Percentiles rank a stretch among this genome's conserved stretches.
Conservation (phyloP, 2,888 invertebrate genomes). For the Disparrhopalites patrizii region DNA sequence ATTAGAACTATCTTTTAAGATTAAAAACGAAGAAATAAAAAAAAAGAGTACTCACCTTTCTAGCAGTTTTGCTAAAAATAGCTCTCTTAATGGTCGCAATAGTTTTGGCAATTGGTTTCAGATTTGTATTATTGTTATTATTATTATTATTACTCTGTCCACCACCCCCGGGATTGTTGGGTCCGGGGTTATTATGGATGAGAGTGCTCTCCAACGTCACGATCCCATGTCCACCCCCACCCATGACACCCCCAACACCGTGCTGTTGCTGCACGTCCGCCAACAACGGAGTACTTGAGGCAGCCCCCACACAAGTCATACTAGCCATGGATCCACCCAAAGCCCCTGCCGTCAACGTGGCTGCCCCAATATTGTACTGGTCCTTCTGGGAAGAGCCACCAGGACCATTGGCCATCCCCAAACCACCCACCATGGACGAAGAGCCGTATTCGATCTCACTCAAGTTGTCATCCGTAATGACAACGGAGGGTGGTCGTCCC, state of each 20-base stretch:
- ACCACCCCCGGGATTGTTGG: background rate
- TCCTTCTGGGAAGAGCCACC: conserved; percentile 47
- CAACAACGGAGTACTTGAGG: conserved; percentile 44
- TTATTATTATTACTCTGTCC: conserved; percentile 23
- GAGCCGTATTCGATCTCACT: conserved; percentile 42
- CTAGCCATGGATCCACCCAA: conserved; percentile 30
- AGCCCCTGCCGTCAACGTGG: conserved; percentile 20
- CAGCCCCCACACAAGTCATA: conserved; percentile 32
- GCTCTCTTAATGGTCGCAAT: conserved; percentile 47
- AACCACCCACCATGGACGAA: background rate
- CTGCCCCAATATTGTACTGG: conserved; percentile 38
- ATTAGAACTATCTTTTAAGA: too few species aligned
- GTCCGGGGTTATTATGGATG: conserved; percentile 27
- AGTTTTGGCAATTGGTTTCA: conserved; percentile 48
- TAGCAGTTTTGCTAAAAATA: conserved; percentile 48
- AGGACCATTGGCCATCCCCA: conserved; percentile 23
- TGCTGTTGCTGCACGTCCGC: conserved; percentile 44
- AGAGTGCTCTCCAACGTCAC: conserved; percentile 43
- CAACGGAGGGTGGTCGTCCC: conserved; percentile 65
- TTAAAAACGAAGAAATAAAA: too few species aligned
- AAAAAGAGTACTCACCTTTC: conserved; percentile 47
- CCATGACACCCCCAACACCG: too few species aligned
- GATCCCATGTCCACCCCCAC: too few species aligned
- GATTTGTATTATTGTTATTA: conserved; percentile 36
- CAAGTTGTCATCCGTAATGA: conserved; percentile 62